phyloP scores from a whole-genome alignment of 2,888 invertebrate genomes.

The Eupithecia abbreviata region DNA sequence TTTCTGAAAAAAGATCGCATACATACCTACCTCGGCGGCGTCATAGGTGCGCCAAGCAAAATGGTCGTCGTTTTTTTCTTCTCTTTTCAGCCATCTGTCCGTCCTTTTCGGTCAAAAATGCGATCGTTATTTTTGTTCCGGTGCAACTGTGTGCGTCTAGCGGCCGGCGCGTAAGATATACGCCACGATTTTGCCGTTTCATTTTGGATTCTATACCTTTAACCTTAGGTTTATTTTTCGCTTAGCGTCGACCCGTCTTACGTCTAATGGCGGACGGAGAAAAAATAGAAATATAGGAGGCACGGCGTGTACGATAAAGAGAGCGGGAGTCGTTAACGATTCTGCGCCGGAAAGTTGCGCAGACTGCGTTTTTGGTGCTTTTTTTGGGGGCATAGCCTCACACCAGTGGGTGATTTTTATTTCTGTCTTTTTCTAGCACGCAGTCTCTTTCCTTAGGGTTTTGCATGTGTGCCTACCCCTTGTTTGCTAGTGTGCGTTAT shows the following conservation, averaged over 20 bases:
- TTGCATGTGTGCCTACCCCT: conserved; percentile 53
- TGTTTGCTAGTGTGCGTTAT: conserved; percentile 53
- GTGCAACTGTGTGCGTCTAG: conserved; percentile 79
- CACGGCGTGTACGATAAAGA: conserved; percentile 82
- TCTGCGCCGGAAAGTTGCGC: conserved; percentile 85
- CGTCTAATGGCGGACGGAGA: conserved; percentile 77
- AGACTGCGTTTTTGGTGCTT: conserved; percentile 85
- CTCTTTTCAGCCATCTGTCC: conserved; percentile 84
- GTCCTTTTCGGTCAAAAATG: conserved; percentile 84
- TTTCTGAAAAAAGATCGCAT: conserved; percentile 80
- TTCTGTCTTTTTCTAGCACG: conserved; percentile 80
- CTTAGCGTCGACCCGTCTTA: conserved; percentile 65
- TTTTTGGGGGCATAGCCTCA: conserved; percentile 84
- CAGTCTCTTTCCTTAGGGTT: conserved; percentile 67
- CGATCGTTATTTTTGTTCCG: conserved; percentile 85
- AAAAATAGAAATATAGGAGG: conserved; percentile 84
- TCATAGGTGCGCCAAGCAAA: conserved; percentile 81
- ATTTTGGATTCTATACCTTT: conserved; percentile 43
- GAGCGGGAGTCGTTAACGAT: conserved; percentile 84
- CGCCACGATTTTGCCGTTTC: conserved; percentile 50
- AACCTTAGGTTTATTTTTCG: conserved; percentile 49
- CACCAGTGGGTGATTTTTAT: conserved; percentile 82
- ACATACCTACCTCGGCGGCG: conserved; percentile 77
- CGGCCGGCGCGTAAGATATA: conserved; percentile 63
- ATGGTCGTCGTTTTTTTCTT: conserved; percentile 84